Conservation (phyloP, 2,113 vertebrate genomes). For the Engraulis encrasicolus region DNA sequence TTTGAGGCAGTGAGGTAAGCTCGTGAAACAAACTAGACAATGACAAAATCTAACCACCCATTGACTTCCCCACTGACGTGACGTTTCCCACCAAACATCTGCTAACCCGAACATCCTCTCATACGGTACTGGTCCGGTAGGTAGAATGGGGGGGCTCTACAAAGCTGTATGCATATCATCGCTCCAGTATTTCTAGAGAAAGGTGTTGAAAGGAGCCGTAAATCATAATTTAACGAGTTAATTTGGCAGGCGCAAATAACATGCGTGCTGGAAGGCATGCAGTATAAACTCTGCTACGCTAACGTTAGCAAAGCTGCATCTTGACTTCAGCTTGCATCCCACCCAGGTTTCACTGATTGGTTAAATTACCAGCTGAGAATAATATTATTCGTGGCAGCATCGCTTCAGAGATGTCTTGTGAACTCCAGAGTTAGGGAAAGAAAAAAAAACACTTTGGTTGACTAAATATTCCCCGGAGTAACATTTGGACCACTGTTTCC, state of each 20-base stretch:
- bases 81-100: neutral
- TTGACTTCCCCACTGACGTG: neutral
- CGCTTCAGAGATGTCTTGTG: constrained; percentile 1
- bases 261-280: constrained; percentile 19
- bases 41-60: neutral
- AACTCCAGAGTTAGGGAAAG: constrained; percentile 20
- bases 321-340: constrained; percentile 49
- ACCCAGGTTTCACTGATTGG: constrained; percentile 33
- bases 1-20: constrained; percentile 37
- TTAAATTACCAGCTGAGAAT: constrained; percentile 18
- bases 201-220: neutral
- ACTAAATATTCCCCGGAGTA: constrained; percentile 27
- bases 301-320: no score
- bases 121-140: neutral
- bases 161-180: neutral
- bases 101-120: no score
- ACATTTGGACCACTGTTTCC: constrained; percentile 14
- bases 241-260: neutral
- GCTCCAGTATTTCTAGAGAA: neutral
- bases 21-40: constrained; percentile 21
- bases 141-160: neutral
- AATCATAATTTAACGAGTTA: constrained; percentile 2
- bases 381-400: constrained; percentile 13
- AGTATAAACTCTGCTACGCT: constrained; percentile 36
- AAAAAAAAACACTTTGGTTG: constrained; percentile 37